Percentiles rank a stretch among this genome's conserved stretches.
These are phyloP conservation scores for Meiosimyza platycephala DNA, from an alignment of 2,888 invertebrate genomes.

Conservation along the genomic window DNA sequence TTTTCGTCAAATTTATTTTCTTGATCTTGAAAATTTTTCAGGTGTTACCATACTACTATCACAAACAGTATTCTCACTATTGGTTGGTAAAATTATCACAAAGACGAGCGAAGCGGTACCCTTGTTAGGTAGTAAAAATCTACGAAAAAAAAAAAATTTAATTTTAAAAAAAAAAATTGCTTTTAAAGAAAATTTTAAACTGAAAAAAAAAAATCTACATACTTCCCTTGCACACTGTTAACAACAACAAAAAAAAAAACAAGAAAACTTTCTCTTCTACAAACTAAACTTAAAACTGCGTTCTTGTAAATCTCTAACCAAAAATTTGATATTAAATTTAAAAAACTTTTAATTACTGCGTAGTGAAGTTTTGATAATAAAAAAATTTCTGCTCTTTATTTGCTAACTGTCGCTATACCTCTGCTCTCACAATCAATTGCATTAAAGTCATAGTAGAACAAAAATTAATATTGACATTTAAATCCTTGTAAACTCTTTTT, in stretches of 20 bases:
- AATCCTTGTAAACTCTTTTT: no score
- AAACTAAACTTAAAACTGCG: not conserved
- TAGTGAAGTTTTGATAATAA: slow-evolving; percentile 52
- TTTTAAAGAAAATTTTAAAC: not conserved
- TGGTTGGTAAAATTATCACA: slow-evolving; percentile 99
- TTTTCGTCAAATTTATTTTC: slow-evolving; percentile 53
- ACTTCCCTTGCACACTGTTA: slow-evolving; percentile 7
- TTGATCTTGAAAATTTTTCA: slow-evolving; percentile 76
- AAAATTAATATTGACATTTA: no score
- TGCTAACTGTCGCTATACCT: no score
- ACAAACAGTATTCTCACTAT: slow-evolving; percentile 98
- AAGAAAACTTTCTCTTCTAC: slow-evolving; percentile 6
- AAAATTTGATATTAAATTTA: not conserved
- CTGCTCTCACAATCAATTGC: no score
- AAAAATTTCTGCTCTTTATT: slow-evolving; percentile 29
- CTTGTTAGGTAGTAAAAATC: slow-evolving; percentile 83
- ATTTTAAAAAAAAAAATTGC: not conserved
- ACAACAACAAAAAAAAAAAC: not conserved
- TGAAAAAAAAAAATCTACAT: not conserved
- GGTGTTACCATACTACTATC: slow-evolving; percentile 99
- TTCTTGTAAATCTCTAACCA: not conserved
- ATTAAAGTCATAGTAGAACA: no score
- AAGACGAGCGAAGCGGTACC: slow-evolving; percentile 99
- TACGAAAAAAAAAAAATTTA: not conserved
- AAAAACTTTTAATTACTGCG: slow-evolving; percentile 39